Percentiles rank a stretch among this genome's conserved stretches.
These are phyloP conservation scores for Acipenser ruthenus DNA, from an alignment of 2,797 vertebrate species.

Conservation along the genomic window DNA sequence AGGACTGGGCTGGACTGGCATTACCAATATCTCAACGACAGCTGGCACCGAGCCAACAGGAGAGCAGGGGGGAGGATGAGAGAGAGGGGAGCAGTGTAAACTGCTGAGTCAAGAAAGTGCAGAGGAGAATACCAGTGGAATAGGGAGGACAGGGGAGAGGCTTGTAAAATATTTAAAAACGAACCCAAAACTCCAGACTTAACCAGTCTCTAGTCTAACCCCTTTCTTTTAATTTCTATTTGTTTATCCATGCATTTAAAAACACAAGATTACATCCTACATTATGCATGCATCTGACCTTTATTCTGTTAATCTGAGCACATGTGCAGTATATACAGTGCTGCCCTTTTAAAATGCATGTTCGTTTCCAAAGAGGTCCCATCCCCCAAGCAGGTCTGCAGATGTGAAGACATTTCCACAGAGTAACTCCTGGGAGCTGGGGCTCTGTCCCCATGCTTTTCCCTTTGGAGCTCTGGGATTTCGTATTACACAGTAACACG, in stretches of 20 bases:
- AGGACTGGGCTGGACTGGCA: background rate
- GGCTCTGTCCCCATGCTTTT: too few species aligned
- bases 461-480: too few species aligned
- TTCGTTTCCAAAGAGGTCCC: too few species aligned
- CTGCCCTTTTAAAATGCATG: too few species aligned
- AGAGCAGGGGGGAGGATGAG: background rate
- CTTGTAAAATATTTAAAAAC: background rate
- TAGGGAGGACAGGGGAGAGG: too few species aligned
- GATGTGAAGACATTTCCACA: too few species aligned
- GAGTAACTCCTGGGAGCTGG: too few species aligned
- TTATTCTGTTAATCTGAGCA: background rate
- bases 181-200: background rate
- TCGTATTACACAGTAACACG: too few species aligned
- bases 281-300: conserved; percentile 15
- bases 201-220: background rate
- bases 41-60: background rate
- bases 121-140: too few species aligned
- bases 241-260: background rate
- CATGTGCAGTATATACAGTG: too few species aligned
- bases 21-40: background rate
- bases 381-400: too few species aligned
- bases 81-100: background rate
- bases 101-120: background rate
- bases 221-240: background rate
- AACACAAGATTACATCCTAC: background rate